Percentiles rank a stretch among this genome's conserved stretches.
Evolutionary conservation across 2,797 vertebrate genomes (phyloP).

Genomic region (Staurois parvus): DNA sequence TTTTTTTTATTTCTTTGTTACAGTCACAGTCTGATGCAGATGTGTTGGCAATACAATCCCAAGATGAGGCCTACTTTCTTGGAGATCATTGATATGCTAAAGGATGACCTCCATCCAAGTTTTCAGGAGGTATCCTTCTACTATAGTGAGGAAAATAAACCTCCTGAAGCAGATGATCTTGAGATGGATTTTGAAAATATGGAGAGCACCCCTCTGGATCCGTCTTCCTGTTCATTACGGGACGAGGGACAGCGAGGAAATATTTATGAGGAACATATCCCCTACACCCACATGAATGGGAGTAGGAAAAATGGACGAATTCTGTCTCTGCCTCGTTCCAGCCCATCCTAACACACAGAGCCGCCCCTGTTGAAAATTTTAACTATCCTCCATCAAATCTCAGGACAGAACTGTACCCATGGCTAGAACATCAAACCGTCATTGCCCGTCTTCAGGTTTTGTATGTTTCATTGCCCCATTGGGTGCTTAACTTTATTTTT

Average conservation of each 20-base stretch:
- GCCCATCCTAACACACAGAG: slow-evolving; percentile 89
- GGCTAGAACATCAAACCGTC: slow-evolving; percentile 53
- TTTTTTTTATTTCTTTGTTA: neutral
- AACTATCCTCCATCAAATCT: slow-evolving; percentile 58
- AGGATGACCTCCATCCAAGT: slow-evolving; percentile 90
- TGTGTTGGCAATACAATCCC: slow-evolving; percentile 98
- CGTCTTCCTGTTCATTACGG: slow-evolving; percentile 87
- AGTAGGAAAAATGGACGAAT: slow-evolving; percentile 96
- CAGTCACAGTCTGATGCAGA: slow-evolving; percentile 94
- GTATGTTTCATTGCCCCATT: slow-evolving; percentile 50
- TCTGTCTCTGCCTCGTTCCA: slow-evolving; percentile 90
- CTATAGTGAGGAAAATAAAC: slow-evolving; percentile 97
- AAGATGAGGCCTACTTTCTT: slow-evolving; percentile 95
- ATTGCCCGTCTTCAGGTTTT: slow-evolving; percentile 57
- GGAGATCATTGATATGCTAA: slow-evolving; percentile 94
- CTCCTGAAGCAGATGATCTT: slow-evolving; percentile 90
- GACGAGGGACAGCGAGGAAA: slow-evolving; percentile 89
- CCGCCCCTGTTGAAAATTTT: slow-evolving; percentile 63
- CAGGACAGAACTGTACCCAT: slow-evolving; percentile 59
- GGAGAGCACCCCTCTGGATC: slow-evolving; percentile 97
- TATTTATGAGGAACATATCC: slow-evolving; percentile 90
- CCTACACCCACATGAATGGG: slow-evolving; percentile 99
- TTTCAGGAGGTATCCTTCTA: slow-evolving; percentile 96
- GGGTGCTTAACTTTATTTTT: slow-evolving; percentile 62
- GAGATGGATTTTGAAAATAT: slow-evolving; percentile 98